Percentiles rank a stretch among this genome's conserved stretches.
Evolutionary conservation across 2,888 invertebrate species (phyloP).

Genomic region (Bibio marci): DNA sequence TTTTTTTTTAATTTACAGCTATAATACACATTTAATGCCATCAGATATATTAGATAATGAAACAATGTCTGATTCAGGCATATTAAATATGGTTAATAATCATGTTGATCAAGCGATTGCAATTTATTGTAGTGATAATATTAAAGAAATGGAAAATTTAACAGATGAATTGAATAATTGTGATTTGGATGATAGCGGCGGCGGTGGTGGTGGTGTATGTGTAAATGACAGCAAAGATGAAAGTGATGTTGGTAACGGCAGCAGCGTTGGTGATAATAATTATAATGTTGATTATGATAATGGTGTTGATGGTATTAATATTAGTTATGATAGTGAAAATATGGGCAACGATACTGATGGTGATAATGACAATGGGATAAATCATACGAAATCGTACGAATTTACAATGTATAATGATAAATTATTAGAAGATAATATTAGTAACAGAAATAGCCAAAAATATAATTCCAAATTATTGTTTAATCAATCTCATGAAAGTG

Average conservation of each 20-base stretch:
- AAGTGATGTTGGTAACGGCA: too few species aligned
- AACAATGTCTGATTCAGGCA: conserved; percentile 3
- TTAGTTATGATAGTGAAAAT: too few species aligned
- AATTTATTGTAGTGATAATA: conserved; percentile 14
- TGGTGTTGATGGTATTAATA: background rate
- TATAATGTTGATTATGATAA: background rate
- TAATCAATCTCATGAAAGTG: too few species aligned
- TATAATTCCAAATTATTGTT: too few species aligned
- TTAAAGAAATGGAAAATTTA: conserved; percentile 16
- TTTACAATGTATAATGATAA: too few species aligned
- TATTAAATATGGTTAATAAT: background rate
- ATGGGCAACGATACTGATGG: too few species aligned
- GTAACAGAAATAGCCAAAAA: too few species aligned
- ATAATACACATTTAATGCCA: conserved; percentile 1
- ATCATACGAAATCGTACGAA: too few species aligned
- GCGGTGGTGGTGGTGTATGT: background rate
- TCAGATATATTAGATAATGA: conserved; percentile 2
- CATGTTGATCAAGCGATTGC: conserved; percentile 5
- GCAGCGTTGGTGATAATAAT: too few species aligned
- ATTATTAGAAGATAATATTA: too few species aligned
- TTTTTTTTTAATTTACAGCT: conserved; percentile 5
- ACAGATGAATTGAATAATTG: conserved; percentile 15
- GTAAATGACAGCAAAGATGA: too few species aligned
- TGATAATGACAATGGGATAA: too few species aligned
- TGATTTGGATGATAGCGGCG: background rate